A percentile compares a stretch with the other conserved stretches of the same genome.
These are phyloP conservation scores for Apoderus coryli DNA, from an alignment of 2,888 invertebrate genomes.

Conservation along the genomic window DNA sequence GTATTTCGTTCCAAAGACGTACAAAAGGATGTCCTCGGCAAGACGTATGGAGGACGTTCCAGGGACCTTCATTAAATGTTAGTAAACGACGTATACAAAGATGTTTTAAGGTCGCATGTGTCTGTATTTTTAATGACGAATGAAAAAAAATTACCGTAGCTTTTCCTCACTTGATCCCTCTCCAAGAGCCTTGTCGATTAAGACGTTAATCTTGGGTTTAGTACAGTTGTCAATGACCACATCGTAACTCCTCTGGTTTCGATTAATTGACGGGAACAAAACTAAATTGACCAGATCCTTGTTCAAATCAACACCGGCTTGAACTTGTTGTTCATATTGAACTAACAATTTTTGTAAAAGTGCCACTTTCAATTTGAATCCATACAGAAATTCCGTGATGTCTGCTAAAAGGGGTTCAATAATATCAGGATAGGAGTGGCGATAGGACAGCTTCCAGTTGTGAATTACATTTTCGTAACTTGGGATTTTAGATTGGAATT, in stretches of 20 bases:
- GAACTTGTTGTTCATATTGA: slow-evolving; percentile 18
- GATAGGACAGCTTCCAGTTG: slow-evolving; percentile 41
- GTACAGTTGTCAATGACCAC: slow-evolving; percentile 36
- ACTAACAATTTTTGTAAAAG: slow-evolving; percentile 36
- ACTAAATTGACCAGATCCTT: slow-evolving; percentile 33
- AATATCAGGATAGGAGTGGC: slow-evolving; percentile 64
- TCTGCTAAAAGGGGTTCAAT: slow-evolving; percentile 56
- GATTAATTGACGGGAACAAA: slow-evolving; percentile 35
- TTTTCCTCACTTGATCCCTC: too few relatives aligned
- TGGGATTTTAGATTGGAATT: too few relatives aligned
- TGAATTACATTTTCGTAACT: slow-evolving; percentile 27
- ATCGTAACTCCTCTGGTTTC: slow-evolving; percentile 25
- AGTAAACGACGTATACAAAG: too few relatives aligned
- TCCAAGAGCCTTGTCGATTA: too few relatives aligned
- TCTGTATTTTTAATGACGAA: too few relatives aligned
- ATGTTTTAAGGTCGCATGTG: too few relatives aligned
- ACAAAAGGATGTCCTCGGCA: too few relatives aligned
- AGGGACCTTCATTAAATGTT: too few relatives aligned
- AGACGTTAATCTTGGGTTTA: too few relatives aligned
- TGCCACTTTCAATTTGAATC: slow-evolving; percentile 42
- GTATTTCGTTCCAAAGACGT: too few relatives aligned
- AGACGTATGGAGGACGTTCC: too few relatives aligned
- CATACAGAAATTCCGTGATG: slow-evolving; percentile 50
- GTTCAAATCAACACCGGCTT: slow-evolving; percentile 11
- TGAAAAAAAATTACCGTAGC: too few relatives aligned